Conservation (phyloP, 2,113 vertebrate species). For the Phrynocephalus versicolor region DNA sequence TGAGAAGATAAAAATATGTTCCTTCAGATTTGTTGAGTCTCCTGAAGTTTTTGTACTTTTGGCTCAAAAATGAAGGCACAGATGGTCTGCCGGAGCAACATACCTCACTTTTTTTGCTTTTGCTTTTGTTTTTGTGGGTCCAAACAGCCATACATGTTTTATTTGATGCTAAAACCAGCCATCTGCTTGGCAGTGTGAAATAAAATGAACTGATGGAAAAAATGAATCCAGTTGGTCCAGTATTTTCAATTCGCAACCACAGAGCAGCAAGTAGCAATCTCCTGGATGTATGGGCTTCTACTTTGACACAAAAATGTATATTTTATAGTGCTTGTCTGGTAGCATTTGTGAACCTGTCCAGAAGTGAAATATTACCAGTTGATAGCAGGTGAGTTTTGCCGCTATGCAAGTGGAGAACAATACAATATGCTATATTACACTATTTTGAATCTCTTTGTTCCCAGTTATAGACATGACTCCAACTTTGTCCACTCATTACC, state of each 20-base stretch:
- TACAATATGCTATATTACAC: too few species aligned
- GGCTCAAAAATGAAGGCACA: conserved; percentile 69
- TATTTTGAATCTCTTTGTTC: too few species aligned
- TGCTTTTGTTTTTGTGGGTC: conserved; percentile 8
- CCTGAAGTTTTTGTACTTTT: conserved; percentile 60
- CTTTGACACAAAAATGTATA: conserved; percentile 16
- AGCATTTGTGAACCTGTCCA: conserved; percentile 15
- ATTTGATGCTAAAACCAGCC: conserved; percentile 70
- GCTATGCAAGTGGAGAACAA: conserved; percentile 11
- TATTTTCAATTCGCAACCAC: conserved; percentile 50
- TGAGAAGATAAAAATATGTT: conserved; percentile 41
- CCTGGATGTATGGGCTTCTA: conserved; percentile 43
- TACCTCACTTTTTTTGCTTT: conserved; percentile 44
- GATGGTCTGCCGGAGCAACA: conserved; percentile 62
- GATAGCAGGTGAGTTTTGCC: conserved; percentile 32
- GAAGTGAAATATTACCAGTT: conserved; percentile 26
- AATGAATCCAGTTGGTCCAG: conserved; percentile 59
- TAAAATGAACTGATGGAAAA: conserved; percentile 54
- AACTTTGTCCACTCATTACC: too few species aligned
- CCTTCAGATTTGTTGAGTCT: conserved; percentile 37
- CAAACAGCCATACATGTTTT: conserved; percentile 63
- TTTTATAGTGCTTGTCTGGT: conserved; percentile 47
- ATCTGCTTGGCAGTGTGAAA: conserved; percentile 66
- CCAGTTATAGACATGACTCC: conserved; percentile 35
- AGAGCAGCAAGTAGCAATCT: conserved; percentile 27